phyloP scores from a whole-genome alignment of 1,140 invertebrate species.

The Hycleus phaleratus region DNA sequence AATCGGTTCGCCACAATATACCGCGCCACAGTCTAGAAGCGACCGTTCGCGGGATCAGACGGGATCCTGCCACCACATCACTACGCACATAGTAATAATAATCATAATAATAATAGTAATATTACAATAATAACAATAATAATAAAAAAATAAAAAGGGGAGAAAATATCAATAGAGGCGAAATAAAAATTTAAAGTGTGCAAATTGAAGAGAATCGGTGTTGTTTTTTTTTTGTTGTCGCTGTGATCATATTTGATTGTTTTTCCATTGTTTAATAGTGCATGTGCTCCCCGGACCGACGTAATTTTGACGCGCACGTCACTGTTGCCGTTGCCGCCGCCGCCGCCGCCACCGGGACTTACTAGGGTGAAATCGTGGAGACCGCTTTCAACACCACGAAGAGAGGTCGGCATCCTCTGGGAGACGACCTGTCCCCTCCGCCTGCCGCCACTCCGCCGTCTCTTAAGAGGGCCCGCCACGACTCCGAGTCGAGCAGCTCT shows the following conservation, averaged over 20 bases:
- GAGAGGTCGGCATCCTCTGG: conserved; percentile 40
- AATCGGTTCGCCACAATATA: conserved; percentile 19
- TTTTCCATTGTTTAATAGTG: neutral
- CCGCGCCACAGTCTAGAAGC: conserved; percentile 26
- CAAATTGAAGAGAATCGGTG: conserved; percentile 9
- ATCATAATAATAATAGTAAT: too few relatives aligned
- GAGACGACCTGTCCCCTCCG: conserved; percentile 37
- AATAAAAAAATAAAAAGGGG: too few relatives aligned
- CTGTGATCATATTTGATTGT: conserved; percentile 3
- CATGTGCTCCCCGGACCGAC: conserved; percentile 18
- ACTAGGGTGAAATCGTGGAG: conserved; percentile 38
- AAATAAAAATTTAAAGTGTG: neutral
- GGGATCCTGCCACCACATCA: conserved; percentile 1
- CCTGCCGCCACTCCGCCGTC: conserved; percentile 37
- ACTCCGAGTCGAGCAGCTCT: conserved; percentile 38
- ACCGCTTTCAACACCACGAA: conserved; percentile 36
- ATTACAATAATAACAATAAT: too few relatives aligned
- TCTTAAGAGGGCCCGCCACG: conserved; percentile 51
- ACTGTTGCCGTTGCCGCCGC: conserved; percentile 1
- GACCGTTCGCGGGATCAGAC: conserved; percentile 17
- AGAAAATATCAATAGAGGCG: too few relatives aligned
- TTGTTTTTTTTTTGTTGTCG: conserved; percentile 5
- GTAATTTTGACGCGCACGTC: conserved; percentile 10
- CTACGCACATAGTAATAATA: too few relatives aligned
- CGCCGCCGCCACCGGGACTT: conserved; percentile 13